Percentiles rank a stretch among this genome's conserved stretches.
These are phyloP conservation scores for Actinemys pallida DNA, from an alignment of 2,113 vertebrate genomes.

Conservation along the genomic window DNA sequence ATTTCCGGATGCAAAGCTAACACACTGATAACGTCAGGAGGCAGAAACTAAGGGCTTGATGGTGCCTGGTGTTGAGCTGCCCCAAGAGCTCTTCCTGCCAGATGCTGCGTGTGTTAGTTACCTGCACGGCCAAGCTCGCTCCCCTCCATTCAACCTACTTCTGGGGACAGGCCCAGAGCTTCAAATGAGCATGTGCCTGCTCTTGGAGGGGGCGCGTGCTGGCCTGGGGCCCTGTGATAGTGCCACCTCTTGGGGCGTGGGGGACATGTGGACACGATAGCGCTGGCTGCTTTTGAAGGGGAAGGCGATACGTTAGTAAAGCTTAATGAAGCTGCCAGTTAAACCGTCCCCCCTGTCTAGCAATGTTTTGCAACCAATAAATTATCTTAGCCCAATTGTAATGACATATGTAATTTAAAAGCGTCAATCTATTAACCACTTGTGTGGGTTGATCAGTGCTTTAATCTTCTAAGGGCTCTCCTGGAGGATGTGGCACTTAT, in stretches of 20 bases:
- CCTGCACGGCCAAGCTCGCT: not conserved
- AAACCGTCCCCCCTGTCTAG: not conserved
- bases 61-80: not conserved
- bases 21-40: not conserved
- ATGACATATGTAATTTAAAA: not conserved
- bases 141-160: not conserved
- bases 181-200: not conserved
- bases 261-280: not conserved
- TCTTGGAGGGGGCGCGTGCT: not conserved
- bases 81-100: not conserved
- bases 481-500: not conserved
- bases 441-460: not conserved
- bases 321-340: too few species aligned
- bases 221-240: too few species aligned
- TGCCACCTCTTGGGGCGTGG: too few species aligned
- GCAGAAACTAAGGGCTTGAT: not conserved
- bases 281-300: not conserved
- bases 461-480: not conserved
- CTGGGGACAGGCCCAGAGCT: not conserved
- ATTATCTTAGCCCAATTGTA: not conserved
- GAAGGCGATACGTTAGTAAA: not conserved
- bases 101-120: not conserved
- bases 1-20: not conserved
- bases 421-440: not conserved
- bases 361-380: not conserved